Evolutionary conservation across 2,113 vertebrate species (phyloP).

Genomic region (Ceuthmochares aereus): DNA sequence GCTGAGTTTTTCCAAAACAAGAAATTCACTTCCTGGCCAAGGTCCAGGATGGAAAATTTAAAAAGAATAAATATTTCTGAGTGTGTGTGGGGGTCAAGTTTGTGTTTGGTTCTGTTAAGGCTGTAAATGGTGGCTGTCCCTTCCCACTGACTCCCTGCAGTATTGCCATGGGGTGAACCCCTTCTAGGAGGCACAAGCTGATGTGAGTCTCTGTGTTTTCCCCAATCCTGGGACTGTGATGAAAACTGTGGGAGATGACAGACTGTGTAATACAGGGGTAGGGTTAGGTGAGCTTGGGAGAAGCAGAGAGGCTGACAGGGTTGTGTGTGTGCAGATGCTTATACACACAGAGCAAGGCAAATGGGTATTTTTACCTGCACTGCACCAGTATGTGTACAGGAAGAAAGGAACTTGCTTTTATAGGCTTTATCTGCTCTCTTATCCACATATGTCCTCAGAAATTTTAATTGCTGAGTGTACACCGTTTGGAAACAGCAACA

Average conservation of each 20-base stretch:
- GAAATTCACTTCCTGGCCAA: not conserved
- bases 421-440: not conserved
- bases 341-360: rapidly evolving
- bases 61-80: not conserved
- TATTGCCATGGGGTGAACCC: not conserved
- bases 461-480: not conserved
- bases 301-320: not conserved
- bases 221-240: rapidly evolving
- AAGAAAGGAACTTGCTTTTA: not conserved
- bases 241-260: not conserved
- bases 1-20: conserved; percentile 19
- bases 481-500: conserved; percentile 13
- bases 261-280: not conserved
- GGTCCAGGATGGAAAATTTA: not conserved
- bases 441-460: not conserved
- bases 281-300: not conserved
- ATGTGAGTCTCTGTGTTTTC: not conserved
- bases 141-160: not conserved
- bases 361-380: not conserved
- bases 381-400: rapidly evolving
- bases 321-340: not conserved
- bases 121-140: not conserved
- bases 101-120: not conserved
- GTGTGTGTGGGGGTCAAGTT: not conserved
- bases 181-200: not conserved